These are phyloP conservation scores for Epistrophella euchroma DNA, from an alignment of 2,888 invertebrate genomes.

Conservation along the genomic window DNA sequence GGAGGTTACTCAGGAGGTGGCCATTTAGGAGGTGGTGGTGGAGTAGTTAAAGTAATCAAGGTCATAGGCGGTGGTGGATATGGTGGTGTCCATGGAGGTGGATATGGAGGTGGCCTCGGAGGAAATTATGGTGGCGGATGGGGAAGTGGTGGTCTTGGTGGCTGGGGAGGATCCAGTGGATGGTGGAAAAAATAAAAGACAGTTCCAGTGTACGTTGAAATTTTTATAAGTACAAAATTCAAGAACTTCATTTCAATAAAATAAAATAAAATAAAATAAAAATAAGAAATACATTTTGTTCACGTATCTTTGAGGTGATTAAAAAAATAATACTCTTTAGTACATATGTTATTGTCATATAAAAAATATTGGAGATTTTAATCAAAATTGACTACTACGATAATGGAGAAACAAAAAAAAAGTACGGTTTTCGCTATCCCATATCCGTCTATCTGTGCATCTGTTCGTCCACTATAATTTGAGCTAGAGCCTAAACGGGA, in stretches of 20 bases:
- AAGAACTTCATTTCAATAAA: slow-evolving; percentile 14
- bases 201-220: neutral
- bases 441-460: too few relatives aligned
- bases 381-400: too few relatives aligned
- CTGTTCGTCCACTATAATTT: too few relatives aligned
- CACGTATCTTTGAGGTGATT: too few relatives aligned
- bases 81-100: slow-evolving; percentile 46
- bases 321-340: too few relatives aligned
- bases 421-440: too few relatives aligned
- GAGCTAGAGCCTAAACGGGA: too few relatives aligned
- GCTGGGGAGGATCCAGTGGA: neutral
- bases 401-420: too few relatives aligned
- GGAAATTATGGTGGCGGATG: slow-evolving; percentile 21
- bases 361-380: too few relatives aligned
- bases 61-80: slow-evolving; percentile 41
- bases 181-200: slow-evolving; percentile 42
- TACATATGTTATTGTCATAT: too few relatives aligned
- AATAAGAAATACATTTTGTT: too few relatives aligned
- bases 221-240: slow-evolving; percentile 22
- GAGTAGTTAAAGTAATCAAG: neutral
- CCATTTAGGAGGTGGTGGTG: slow-evolving; percentile 36
- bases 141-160: slow-evolving; percentile 8
- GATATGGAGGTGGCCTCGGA: neutral
- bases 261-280: too few relatives aligned
- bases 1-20: slow-evolving; percentile 34